A percentile compares a stretch with the other conserved stretches of the same genome.
Conservation (phyloP, 2,113 vertebrate genomes). For the Mustelus asterias region DNA sequence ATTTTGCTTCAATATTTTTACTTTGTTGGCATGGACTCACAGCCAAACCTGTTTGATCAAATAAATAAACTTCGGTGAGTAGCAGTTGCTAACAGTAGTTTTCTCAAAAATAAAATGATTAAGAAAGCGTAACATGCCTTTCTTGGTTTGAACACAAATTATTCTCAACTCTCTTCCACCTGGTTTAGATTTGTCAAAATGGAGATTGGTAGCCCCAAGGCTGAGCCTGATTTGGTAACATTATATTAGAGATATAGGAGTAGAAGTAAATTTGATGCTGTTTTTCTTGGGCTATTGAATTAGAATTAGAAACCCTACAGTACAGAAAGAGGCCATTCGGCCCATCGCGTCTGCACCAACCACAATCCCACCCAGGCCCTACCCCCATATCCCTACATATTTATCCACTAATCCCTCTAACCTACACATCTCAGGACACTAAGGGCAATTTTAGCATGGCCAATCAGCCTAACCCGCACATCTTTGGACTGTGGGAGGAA, state of each 20-base stretch:
- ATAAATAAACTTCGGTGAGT: not conserved
- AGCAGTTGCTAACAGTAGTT: not conserved
- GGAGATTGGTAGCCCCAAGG: not conserved
- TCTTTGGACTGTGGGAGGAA: no score
- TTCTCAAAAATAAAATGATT: not conserved
- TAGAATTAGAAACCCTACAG: no score
- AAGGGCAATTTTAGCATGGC: no score
- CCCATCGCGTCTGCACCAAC: no score
- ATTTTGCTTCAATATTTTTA: not conserved
- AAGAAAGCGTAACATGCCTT: not conserved
- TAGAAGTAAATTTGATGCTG: not conserved
- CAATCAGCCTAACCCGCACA: no score
- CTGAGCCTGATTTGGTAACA: not conserved
- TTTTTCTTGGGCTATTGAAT: not conserved
- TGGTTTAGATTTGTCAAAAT: not conserved
- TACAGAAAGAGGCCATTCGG: no score
- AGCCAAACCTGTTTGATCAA: not conserved
- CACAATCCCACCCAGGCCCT: no score
- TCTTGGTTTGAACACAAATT: not conserved
- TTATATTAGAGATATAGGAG: not conserved
- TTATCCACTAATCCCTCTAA: no score
- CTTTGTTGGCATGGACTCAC: not conserved
- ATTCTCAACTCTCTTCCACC: not conserved
- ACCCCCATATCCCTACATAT: no score
- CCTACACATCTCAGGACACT: no score